Base-by-base conservation (phyloP, 2,113 vertebrate species). In the Trogon melanurus region DNA sequence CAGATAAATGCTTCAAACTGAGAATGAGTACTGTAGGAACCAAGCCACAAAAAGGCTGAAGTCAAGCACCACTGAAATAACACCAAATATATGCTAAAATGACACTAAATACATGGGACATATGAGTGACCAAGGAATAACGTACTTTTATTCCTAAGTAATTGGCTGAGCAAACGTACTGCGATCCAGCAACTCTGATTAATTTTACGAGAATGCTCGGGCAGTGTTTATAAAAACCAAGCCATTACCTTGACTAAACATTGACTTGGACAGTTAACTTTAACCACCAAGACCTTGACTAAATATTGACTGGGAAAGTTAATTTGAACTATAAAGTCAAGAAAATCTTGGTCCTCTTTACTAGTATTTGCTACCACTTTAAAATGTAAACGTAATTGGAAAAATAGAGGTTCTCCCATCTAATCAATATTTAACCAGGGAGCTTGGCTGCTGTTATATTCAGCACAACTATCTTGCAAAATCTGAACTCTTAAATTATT, bases 231-330 rank as follows among this genome's bases (percentile, higher is more conserved):
- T 80, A 93, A 94, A 96, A 94, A 57, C 11, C 85, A 95, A 95
- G 92, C 91, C 88, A 96, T 96, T 96, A 96, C 85, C 95, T 94
- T 97, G 92, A 85, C 93, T 84, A 94, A 95, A 96, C 76, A 95
- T 86, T 96, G 95, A 93, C 91, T 96, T 86, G 88, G 85, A 93
- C 83, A 83, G 90, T 93, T 96, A 96, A 89, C 91, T 94, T 95
- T 87, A 91, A 91, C 83, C 88, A 95, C 72, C 69, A 71, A 91
- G 88, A 92, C 79, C 89, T 65, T 95, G 86, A 86, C 82, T 92
- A 96, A 97, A 96, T 97, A 96, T 94, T 95, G 95, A 95, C 91
- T 79, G 45, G 69, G 72, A 93, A 97, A 96, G 92, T 94, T 95
- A 92, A 96, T 93, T 92, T 93, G 88, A 96, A 91, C 65, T 84